Evolutionary conservation across 2,113 vertebrate species (phyloP), one percentile per base, ranked within the genome.

Genomic region (Cyrtonyx montezumae): DNA sequence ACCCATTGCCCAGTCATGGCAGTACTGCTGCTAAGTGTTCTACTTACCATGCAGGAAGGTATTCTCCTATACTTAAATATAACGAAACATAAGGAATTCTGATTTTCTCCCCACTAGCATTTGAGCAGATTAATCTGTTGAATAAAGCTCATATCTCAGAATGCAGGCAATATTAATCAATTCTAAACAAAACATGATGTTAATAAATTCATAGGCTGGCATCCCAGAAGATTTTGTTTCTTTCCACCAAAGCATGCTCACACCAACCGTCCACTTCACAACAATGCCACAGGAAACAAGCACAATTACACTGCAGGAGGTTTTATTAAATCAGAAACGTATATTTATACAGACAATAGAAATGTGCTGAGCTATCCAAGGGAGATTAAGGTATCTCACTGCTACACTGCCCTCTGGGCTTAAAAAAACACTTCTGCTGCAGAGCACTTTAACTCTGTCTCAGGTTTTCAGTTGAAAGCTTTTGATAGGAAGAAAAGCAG

Each of bases 401-500:
- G 73, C 65, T 42, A 45, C 74, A 8, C 13, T 51, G 36, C 40
- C 51, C 43, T 51, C 73, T 22, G 23, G 18, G 40, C 87, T 84
- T 79, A n/a, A 86, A 77, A 92, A 13, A 84, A 30, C 25, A 46
- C 23, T 32, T 79, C 25, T 82, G 71, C 37, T 79, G 28, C 65
- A 80, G 32, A 53, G 76, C 69, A 30, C 22, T 58, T 45, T 13
- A n/a, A 69, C 43, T 55, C 36, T 22, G 36, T 14, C 45, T 37
- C 85, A 69, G 62, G 56, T 80, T 88, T 82, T 74, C 56, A 37
- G 0, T 0, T 74, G 62, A 63, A 81, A 73, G 23, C 8, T 86
- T 82, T 26, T 65, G 68, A 79, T 45, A n/a, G 79, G 58, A 82
- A 62, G 46, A 86, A 91, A 85, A 95, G 49, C 49, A 83, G 56